Evolutionary conservation across 1,140 invertebrate species (phyloP), one percentile per base, ranked within the genome.

Genomic region (Aplysia californica): DNA sequence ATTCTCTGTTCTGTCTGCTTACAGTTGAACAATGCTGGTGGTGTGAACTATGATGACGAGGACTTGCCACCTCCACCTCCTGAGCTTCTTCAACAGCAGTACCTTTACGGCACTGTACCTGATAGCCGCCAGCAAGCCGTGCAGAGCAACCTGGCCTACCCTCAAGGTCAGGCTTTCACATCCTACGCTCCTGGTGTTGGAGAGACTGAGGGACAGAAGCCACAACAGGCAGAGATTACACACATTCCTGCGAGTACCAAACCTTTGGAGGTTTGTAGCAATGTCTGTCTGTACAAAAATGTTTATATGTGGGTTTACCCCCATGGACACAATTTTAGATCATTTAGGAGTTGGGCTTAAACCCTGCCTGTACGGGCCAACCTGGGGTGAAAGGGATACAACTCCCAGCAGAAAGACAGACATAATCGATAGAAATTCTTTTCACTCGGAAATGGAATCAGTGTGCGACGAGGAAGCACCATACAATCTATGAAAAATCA

Each of bases 11-110:
- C n/a, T n/a, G n/a, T n/a, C n/a, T n/a, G n/a, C 33, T 80, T 84
- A 55, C 79, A 86, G 85, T 65, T 86, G 72, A 75, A 79, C 29
- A 82, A 82, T 68, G 81, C 79, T 44, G 75, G 82, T 29, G 74
- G 70, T n/a, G n/a, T n/a, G n/a, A n/a, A 78, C 26, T 56, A 82
- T 29, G 78, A 82, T 65, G 66, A 76, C 18, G 81, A 83, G 29
- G 79, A 83, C 64, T 77, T 85, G 0, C 85, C 85, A 41, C 84
- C 86, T 23, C 85, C 84, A 44, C 85, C 83, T 10, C 84, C 84
- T 21, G 85, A 87, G 71, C 65, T 87, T 3, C 75, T 86, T 10
- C 85, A 88, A 69, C 86, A 87, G 59, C 85, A 87, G 69, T 87
- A 84, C 56, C 76, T 87, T 50, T 87, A 87, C 61, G 86, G 86